Evolutionary conservation across 2,113 vertebrate genomes (phyloP).

Genomic region (Elgaria multicarinata): DNA sequence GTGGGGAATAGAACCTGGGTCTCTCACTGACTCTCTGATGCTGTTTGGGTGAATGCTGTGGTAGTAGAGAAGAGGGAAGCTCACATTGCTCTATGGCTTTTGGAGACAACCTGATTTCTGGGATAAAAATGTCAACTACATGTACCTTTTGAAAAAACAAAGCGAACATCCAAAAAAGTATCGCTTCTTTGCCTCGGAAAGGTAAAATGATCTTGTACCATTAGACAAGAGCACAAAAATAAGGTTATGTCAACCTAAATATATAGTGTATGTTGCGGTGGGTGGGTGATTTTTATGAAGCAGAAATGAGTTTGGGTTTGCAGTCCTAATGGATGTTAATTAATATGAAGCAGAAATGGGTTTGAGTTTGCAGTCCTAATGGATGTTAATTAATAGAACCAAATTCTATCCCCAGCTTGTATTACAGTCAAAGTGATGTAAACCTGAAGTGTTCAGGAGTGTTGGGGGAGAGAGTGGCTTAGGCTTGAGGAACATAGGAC

Average conservation of each 20-base stretch:
- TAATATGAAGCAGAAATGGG: neutral
- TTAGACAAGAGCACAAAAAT: neutral
- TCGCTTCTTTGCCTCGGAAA: neutral
- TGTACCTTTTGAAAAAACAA: neutral
- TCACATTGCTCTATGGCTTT: neutral
- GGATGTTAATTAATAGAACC: neutral
- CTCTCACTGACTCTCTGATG: too few relatives aligned
- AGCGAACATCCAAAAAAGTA: neutral
- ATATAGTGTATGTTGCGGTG: neutral
- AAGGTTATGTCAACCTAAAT: too few relatives aligned
- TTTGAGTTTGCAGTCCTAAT: neutral
- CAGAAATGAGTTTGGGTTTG: neutral
- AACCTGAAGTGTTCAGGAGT: neutral
- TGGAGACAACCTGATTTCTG: too few relatives aligned
- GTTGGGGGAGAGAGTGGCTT: neutral
- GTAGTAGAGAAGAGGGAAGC: neutral
- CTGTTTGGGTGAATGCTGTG: neutral
- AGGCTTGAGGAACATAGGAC: neutral
- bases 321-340: too few relatives aligned
- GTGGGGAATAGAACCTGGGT: too few relatives aligned
- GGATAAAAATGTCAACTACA: neutral
- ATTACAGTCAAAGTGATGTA: neutral
- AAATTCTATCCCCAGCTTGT: neutral
- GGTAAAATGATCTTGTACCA: neutral
- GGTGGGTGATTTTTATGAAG: neutral